Base-by-base conservation (phyloP, 35 echinoderm and acorn worm species). In the Nesometra sesokonis region DNA sequence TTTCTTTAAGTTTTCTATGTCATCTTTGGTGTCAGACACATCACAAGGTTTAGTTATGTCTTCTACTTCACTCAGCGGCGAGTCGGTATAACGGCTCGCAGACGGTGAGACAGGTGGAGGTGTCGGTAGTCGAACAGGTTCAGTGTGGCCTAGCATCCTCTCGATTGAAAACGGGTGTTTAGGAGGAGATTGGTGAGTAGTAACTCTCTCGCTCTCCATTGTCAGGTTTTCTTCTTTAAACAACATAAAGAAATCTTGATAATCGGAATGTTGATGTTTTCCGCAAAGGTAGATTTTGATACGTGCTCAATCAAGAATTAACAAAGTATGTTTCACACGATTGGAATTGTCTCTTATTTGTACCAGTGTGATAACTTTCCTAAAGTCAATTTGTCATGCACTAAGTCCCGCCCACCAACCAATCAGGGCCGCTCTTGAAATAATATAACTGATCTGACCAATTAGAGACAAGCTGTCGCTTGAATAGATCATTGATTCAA, bases 1-100 rank as follows among this genome's bases (percentile, higher is more conserved):
- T 27, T 87, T 82, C 0, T 91, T 85, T 57, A 76, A 82, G 31
- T 84, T 33, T 32, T 88, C 81, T 77, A 32, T 37, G 33, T 91
- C 81, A 36, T 78, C 80, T 35, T 92, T 77, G 30, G 9, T 35
- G 17, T 91, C 89, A 46, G 43, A 47, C 82, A 90, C 43, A 36
- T 80, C 39, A 43, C 39, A 43, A 11, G 52, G 0, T 27, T 27
- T 67, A 67, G 9, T 27, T 2, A 67, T 67, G 0, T 5, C 1
- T 27, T 67, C 52, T 27, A 67, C 21, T 1, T 67, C 52, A 27
- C 52, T 67, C 52, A 67, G 9, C 0, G 52, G 52, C 21, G 52
- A 67, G 1, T 67, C 52, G 23, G 52, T 67, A 27, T 67, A 67
- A 13, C 52, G 52, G 52, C 52, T 67, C 52, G 23, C 52, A 67